Conservation (phyloP, 2,888 invertebrate genomes). For the Neoascia interrupta region DNA sequence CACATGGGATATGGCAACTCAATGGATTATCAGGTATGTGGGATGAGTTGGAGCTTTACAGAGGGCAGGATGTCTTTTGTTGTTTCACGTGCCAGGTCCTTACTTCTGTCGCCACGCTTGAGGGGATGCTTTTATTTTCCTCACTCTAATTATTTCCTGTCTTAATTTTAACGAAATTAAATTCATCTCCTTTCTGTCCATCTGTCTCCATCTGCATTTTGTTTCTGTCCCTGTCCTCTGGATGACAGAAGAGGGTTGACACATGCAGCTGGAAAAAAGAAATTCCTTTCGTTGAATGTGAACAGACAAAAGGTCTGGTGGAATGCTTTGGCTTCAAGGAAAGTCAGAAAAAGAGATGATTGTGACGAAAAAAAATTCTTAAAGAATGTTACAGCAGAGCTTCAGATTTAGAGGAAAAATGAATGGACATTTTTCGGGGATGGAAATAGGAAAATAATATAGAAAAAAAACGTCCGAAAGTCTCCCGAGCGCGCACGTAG, state of each 20-base stretch:
- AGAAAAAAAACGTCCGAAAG: neutral
- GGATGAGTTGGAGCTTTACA: neutral
- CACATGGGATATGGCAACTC: constrained; percentile 96
- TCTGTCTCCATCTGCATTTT: constrained; percentile 1
- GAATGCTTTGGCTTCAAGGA: constrained; percentile 11
- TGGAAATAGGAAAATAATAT: too few species aligned
- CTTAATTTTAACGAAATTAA: constrained; percentile 49
- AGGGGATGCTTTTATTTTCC: neutral
- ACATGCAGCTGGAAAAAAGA: constrained; percentile 15
- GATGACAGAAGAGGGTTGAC: constrained; percentile 48
- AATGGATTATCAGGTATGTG: constrained; percentile 90
- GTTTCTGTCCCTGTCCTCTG: neutral
- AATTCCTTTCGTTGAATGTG: constrained; percentile 12
- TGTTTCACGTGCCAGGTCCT: neutral
- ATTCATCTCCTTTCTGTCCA: constrained; percentile 37
- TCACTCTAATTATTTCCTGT: constrained; percentile 57
- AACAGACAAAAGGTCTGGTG: constrained; percentile 6
- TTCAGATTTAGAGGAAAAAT: neutral
- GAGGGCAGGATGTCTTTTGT: neutral
- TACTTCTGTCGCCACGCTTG: constrained; percentile 4
- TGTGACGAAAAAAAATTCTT: neutral
- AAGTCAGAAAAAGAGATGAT: neutral
- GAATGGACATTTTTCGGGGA: too few species aligned
- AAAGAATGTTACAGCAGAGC: constrained; percentile 11
- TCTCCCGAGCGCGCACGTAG: constrained; percentile 17